Evolutionary conservation across 2,113 vertebrate genomes (phyloP).

Genomic region (Oophaga pumilio): DNA sequence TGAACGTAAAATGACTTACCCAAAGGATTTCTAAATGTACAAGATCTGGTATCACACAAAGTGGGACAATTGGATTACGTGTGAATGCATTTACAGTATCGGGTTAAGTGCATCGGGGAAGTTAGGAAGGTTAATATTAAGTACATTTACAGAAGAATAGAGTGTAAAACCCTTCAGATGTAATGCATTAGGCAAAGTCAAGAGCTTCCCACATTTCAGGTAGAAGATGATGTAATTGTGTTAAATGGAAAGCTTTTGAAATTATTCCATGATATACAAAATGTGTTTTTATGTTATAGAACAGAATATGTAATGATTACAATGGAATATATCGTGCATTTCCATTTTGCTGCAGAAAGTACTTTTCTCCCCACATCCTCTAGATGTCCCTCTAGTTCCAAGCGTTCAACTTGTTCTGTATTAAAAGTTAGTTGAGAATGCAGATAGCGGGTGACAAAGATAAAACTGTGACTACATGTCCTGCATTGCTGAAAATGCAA

Average conservation of each 20-base stretch:
- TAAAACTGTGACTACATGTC: not conserved
- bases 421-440: not conserved
- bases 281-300: not conserved
- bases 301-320: not conserved
- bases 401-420: not conserved
- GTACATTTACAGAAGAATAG: slow-evolving; percentile 26
- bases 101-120: slow-evolving; percentile 36
- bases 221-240: slow-evolving; percentile 34
- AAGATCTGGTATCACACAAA: slow-evolving; percentile 10
- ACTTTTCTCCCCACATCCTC: not conserved
- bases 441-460: not conserved
- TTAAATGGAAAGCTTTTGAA: slow-evolving; percentile 39
- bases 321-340: not conserved
- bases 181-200: slow-evolving; percentile 39
- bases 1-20: not conserved
- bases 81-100: slow-evolving; percentile 19
- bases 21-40: slow-evolving; percentile 31
- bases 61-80: slow-evolving; percentile 42
- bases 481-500: not conserved
- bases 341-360: not conserved
- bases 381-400: slow-evolving; percentile 40
- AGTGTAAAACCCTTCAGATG: slow-evolving; percentile 38
- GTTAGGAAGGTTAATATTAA: slow-evolving; percentile 29
- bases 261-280: slow-evolving; percentile 16
- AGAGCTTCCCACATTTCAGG: slow-evolving; percentile 8